These are phyloP conservation scores for Tortricodes alternella DNA, from an alignment of 2,888 invertebrate genomes.

Conservation along the genomic window DNA sequence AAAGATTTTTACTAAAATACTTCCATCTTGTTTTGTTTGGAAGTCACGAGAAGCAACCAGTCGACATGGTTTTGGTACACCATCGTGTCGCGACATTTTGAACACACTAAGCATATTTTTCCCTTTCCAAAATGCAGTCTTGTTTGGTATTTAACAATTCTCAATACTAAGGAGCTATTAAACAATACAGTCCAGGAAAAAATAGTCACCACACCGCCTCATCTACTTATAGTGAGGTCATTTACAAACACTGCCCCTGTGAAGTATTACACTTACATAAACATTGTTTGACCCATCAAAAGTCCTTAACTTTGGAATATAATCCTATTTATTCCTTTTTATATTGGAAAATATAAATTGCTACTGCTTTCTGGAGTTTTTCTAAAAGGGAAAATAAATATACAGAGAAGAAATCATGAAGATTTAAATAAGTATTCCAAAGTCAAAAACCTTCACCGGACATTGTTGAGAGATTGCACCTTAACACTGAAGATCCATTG, in stretches of 20 bases:
- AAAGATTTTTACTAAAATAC: conserved; percentile 6
- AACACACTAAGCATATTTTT: background rate
- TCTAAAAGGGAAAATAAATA: too few relatives aligned
- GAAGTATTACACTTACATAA: conserved; percentile 9
- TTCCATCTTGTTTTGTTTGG: conserved; percentile 1
- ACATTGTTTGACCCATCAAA: conserved; percentile 15
- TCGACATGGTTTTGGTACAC: conserved; percentile 13
- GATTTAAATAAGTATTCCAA: conserved; percentile 27
- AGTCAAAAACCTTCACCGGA: conserved; percentile 16
- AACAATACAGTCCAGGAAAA: conserved; percentile 1
- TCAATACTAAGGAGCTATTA: too few relatives aligned
- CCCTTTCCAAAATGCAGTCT: background rate
- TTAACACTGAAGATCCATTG: conserved; percentile 4
- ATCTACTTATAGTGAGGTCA: too few relatives aligned
- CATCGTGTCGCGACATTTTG: background rate
- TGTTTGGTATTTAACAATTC: too few relatives aligned
- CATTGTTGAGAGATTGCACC: background rate
- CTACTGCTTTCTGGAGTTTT: too few relatives aligned
- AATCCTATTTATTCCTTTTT: background rate
- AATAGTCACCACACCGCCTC: too few relatives aligned
- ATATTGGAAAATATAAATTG: conserved; percentile 8
- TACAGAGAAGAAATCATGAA: too few relatives aligned
- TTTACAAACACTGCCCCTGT: too few relatives aligned
- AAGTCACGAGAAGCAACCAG: conserved; percentile 13
- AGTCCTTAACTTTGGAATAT: conserved; percentile 11